A percentile compares a stretch with the other conserved stretches of the same genome.
Conservation (phyloP, 2,113 vertebrate species). For the Sciurus niger region DNA sequence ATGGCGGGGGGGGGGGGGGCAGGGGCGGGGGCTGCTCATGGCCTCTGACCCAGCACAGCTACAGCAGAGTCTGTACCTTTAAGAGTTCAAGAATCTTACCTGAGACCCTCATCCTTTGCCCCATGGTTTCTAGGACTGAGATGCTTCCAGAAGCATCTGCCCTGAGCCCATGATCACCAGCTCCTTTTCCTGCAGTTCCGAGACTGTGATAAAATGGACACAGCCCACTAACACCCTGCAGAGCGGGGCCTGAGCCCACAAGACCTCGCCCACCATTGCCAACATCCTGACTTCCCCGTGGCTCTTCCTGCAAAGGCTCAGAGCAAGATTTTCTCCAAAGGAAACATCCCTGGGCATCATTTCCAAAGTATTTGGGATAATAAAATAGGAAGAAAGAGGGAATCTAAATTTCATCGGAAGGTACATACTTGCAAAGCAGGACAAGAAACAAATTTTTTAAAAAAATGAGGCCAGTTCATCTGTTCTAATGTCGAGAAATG, state of each 20-base stretch:
- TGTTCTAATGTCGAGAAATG: not conserved
- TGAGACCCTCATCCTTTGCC: not conserved
- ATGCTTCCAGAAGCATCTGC: too few relatives aligned
- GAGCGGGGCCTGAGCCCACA: not conserved
- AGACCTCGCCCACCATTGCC: not conserved
- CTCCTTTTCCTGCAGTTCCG: not conserved
- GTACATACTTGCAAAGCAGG: not conserved
- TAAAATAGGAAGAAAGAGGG: not conserved
- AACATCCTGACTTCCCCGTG: not conserved
- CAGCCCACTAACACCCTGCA: not conserved
- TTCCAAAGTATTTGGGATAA: not conserved
- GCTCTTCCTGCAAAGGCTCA: constrained; percentile 4
- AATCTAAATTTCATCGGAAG: not conserved
- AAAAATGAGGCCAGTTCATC: not conserved
- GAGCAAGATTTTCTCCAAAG: not conserved
- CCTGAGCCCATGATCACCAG: not conserved
- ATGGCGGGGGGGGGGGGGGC: not conserved
- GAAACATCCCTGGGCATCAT: not conserved
- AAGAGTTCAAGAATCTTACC: too few relatives aligned
- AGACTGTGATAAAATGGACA: not conserved
- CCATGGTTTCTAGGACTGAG: too few relatives aligned
- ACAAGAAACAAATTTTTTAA: too few relatives aligned
- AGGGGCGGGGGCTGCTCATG: too few relatives aligned
- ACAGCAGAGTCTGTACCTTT: rapidly evolving
- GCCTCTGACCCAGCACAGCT: too few relatives aligned